Conservation (phyloP, 64 coral and sea anemone species). For the Montipora sp. region DNA sequence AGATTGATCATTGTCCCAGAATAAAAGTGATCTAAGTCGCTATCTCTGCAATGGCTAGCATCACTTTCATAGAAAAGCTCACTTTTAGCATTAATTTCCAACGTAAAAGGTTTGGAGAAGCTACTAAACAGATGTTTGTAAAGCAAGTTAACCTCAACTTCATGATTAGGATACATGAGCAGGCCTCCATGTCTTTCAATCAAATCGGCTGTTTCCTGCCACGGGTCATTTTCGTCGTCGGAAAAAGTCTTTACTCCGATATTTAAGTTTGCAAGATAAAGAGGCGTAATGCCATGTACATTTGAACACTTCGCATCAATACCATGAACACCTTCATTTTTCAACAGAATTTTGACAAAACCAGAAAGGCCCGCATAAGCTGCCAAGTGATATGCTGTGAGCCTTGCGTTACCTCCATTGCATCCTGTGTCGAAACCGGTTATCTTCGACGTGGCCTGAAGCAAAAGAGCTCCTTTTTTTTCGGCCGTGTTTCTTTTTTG, state of each 20-base stretch:
- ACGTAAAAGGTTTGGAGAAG: neutral
- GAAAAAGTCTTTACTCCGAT: neutral
- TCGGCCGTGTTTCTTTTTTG: neutral
- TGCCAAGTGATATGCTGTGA: slow-evolving; percentile 46
- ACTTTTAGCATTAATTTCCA: neutral
- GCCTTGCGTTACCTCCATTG: neutral
- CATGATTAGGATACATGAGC: slow-evolving; percentile 1
- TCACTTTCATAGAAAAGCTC: slow-evolving; percentile 1
- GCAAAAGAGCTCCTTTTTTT: neutral
- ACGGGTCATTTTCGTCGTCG: neutral
- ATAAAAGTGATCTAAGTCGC: neutral
- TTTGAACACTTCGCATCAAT: slow-evolving; percentile 59
- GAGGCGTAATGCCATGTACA: slow-evolving; percentile 59
- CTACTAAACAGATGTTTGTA: slow-evolving; percentile 44
- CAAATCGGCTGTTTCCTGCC: slow-evolving; percentile 23
- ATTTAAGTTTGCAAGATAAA: slow-evolving; percentile 59
- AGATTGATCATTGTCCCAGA: neutral
- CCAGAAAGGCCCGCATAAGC: slow-evolving; percentile 17
- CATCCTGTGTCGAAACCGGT: neutral
- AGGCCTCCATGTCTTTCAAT: slow-evolving; percentile 27
- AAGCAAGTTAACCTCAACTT: slow-evolving; percentile 32
- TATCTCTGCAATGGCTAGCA: neutral
- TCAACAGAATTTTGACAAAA: slow-evolving; percentile 10
- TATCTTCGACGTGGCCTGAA: neutral
- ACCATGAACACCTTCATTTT: neutral